Percentiles rank a stretch among this genome's conserved stretches.
These are phyloP conservation scores for Okamejei kenojei DNA, from an alignment of 2,797 vertebrate species.

Conservation along the genomic window DNA sequence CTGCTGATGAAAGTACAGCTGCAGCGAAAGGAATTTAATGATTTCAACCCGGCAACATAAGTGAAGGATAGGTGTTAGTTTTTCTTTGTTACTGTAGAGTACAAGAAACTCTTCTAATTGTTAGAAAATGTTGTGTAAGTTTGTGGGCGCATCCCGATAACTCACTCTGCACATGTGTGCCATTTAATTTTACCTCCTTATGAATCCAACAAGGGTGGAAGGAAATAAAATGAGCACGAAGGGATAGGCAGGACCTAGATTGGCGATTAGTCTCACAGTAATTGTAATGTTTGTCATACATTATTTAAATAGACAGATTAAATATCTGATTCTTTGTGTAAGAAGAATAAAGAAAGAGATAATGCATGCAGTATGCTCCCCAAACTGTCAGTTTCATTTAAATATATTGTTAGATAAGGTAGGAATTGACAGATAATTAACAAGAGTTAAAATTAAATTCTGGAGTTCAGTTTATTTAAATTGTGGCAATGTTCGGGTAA, in stretches of 20 bases:
- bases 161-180: not conserved
- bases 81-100: not conserved
- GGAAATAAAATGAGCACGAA: not conserved
- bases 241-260: not conserved
- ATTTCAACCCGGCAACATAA: not conserved
- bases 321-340: not conserved
- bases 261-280: not conserved
- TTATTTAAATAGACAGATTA: not conserved
- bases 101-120: not conserved
- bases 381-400: not conserved
- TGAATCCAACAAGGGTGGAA: not conserved
- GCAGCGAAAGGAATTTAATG: too few relatives aligned
- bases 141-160: not conserved
- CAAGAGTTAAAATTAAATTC: not conserved
- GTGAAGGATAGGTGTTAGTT: not conserved
- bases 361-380: not conserved
- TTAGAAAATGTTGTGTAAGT: not conserved
- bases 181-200: not conserved
- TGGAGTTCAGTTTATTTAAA: slow-evolving; percentile 12
- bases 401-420: not conserved
- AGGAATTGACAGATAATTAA: not conserved
- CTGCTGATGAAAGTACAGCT: too few relatives aligned
- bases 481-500: not conserved
- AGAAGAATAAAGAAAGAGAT: not conserved
- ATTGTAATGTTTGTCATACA: slow-evolving; percentile 1